Conservation (phyloP, 2,113 vertebrate species). For the Felis chaus region DNA sequence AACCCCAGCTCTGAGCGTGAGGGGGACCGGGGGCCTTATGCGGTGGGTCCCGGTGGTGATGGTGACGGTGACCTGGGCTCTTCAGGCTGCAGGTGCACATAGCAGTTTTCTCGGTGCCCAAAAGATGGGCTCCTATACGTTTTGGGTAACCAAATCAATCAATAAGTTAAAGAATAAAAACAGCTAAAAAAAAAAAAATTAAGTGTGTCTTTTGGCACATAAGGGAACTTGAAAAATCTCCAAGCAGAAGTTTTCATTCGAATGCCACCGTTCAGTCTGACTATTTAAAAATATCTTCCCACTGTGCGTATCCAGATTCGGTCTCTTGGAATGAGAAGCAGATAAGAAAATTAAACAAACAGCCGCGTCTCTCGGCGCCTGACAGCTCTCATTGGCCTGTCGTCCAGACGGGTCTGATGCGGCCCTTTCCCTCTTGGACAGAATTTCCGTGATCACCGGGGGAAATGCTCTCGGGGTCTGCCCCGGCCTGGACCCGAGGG, state of each 20-base stretch:
- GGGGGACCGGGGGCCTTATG: not conserved
- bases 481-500: not conserved
- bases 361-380: not conserved
- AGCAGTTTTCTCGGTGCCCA: not conserved
- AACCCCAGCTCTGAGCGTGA: not conserved
- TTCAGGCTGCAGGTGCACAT: not conserved
- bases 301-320: slow-evolving; percentile 49
- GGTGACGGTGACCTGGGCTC: not conserved
- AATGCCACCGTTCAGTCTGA: slow-evolving; percentile 50
- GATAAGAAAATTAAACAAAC: slow-evolving; percentile 63
- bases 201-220: slow-evolving; percentile 47
- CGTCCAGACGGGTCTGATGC: not conserved
- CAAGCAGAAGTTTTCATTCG: slow-evolving; percentile 71
- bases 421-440: not conserved
- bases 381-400: not conserved
- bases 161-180: slow-evolving; percentile 63
- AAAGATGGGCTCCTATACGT: not conserved
- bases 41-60: not conserved
- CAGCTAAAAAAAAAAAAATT: not conserved
- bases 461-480: not conserved
- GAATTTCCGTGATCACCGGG: not conserved
- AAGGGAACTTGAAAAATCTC: slow-evolving; percentile 26
- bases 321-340: slow-evolving; percentile 58
- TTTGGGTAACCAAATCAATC: not conserved
- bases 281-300: slow-evolving; percentile 72